These are phyloP conservation scores for Lepidostoma basale DNA, from an alignment of 1,140 invertebrate species.

Conservation along the genomic window DNA sequence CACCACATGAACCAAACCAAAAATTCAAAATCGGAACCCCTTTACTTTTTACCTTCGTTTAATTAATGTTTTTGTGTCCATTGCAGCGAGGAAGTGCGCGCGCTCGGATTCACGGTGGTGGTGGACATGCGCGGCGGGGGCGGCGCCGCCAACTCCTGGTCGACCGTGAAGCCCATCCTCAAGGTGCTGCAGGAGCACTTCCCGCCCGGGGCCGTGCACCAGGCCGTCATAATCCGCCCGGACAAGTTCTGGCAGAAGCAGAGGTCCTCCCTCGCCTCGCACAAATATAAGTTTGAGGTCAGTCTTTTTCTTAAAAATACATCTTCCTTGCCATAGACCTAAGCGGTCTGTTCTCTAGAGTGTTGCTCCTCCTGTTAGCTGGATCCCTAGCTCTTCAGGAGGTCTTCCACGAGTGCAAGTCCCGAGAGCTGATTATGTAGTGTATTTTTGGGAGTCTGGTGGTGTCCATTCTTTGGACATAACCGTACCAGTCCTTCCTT, in stretches of 20 bases:
- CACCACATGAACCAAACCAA: too few relatives aligned
- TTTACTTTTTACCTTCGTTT: too few relatives aligned
- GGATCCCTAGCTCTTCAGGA: too few relatives aligned
- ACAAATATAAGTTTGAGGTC: conserved; percentile 99
- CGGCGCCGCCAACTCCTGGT: conserved; percentile 81
- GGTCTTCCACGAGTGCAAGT: too few relatives aligned
- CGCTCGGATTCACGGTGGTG: conserved; percentile 90
- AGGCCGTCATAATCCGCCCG: conserved; percentile 95
- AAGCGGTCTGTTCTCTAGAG: too few relatives aligned
- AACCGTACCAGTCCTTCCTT: too few relatives aligned
- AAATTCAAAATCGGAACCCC: too few relatives aligned
- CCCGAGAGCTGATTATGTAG: too few relatives aligned
- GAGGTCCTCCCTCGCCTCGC: conserved; percentile 91
- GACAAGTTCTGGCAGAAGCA: conserved; percentile 99
- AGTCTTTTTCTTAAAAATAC: conserved; percentile 50
- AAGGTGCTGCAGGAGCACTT: conserved; percentile 97
- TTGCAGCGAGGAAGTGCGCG: conserved; percentile 86
- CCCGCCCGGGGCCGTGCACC: conserved; percentile 78
- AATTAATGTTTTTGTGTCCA: conserved; percentile 47
- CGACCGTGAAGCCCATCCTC: conserved; percentile 93
- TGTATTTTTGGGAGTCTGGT: too few relatives aligned
- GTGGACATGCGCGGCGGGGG: conserved; percentile 92
- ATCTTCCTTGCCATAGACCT: too few relatives aligned
- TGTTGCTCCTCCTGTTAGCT: too few relatives aligned
- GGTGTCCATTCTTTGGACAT: too few relatives aligned